phyloP scores from a whole-genome alignment of 2,797 vertebrate species.

The Coendou prehensilis region DNA sequence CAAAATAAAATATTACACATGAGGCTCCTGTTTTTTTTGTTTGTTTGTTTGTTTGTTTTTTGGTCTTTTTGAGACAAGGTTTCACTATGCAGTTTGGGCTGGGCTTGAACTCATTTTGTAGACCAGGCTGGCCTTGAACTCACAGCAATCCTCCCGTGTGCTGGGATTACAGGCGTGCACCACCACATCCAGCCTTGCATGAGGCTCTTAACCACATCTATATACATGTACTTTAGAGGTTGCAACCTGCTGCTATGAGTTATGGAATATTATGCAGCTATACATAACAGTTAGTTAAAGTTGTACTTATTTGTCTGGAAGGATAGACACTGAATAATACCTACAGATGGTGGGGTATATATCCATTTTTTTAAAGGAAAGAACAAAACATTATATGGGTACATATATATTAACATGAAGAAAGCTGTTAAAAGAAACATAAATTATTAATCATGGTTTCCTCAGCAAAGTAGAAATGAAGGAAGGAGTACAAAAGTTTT shows the following conservation, averaged over 20 bases:
- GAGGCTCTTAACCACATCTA: not conserved
- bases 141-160: not conserved
- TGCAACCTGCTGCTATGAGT: not conserved
- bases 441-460: not conserved
- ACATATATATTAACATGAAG: not conserved
- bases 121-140: not conserved
- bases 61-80: not conserved
- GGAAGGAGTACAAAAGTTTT: not conserved
- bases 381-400: not conserved
- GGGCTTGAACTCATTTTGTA: not conserved
- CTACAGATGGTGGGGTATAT: not conserved
- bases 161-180: not conserved
- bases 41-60: too few relatives aligned
- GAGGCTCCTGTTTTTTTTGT: not conserved
- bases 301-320: not conserved
- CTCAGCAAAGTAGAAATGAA: not conserved
- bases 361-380: not conserved
- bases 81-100: not conserved
- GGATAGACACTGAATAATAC: not conserved
- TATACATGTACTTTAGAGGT: not conserved
- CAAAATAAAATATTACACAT: conserved; percentile 50
- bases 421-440: not conserved
- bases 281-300: not conserved
- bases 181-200: not conserved
- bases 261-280: not conserved